Evolutionary conservation across 2,797 vertebrate species (phyloP).

Genomic region (Ptychadena robeensis): DNA sequence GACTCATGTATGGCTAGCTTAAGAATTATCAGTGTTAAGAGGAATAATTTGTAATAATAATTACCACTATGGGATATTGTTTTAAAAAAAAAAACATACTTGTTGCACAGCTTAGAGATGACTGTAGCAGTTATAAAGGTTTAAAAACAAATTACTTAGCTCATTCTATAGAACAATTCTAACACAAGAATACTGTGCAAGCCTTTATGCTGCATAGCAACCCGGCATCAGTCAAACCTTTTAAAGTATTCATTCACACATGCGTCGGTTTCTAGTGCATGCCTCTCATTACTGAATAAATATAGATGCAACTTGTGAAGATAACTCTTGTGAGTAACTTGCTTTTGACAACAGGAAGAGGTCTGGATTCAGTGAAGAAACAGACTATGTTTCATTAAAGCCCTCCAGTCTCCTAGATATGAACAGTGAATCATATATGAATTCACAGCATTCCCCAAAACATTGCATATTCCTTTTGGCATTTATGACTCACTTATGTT

Average conservation of each 20-base stretch:
- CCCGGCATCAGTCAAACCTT: background rate
- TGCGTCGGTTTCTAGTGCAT: background rate
- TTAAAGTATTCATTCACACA: background rate
- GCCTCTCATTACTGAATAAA: constrained; percentile 8
- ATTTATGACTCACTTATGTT: background rate
- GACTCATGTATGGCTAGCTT: too few species aligned
- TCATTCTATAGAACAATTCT: too few species aligned
- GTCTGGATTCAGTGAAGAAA: constrained; percentile 7
- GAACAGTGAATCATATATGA: background rate
- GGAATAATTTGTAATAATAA: background rate
- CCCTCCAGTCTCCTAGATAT: background rate
- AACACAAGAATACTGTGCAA: background rate
- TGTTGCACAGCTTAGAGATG: background rate
- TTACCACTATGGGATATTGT: background rate
- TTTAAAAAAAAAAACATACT: background rate
- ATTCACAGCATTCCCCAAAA: background rate
- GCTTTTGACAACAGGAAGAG: constrained; percentile 25
- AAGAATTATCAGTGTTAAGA: too few species aligned
- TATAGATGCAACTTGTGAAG: background rate
- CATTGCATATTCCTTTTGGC: background rate
- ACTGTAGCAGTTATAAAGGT: background rate
- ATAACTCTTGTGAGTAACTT: constrained; percentile 4
- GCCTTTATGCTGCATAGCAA: background rate
- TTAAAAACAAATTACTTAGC: too few species aligned
- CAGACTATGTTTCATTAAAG: background rate